Conservation (phyloP, 1,140 invertebrate genomes). For the Diachasma alloeum region DNA sequence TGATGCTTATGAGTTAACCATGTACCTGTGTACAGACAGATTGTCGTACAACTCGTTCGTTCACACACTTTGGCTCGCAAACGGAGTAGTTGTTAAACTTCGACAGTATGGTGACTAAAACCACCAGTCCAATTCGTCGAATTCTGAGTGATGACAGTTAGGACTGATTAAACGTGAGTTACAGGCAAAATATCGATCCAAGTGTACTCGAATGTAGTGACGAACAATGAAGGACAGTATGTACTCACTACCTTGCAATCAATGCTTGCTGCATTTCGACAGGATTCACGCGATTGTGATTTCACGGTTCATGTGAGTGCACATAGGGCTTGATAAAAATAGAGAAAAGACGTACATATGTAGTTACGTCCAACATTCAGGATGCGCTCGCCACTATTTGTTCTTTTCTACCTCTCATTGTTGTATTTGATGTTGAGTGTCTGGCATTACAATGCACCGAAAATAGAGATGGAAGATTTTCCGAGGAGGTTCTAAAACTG, state of each 20-base stretch:
- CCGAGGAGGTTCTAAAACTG: background rate
- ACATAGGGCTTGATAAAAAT: background rate
- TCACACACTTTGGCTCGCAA: background rate
- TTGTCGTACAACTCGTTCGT: background rate
- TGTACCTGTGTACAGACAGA: background rate
- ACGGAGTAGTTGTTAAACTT: background rate
- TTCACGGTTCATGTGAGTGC: background rate
- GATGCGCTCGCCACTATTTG: background rate
- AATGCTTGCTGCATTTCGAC: background rate
- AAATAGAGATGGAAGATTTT: background rate
- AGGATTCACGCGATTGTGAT: background rate
- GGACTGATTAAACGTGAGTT: conserved; percentile 1
- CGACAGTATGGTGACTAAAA: background rate
- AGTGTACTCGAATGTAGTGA: background rate
- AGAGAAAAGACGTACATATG: background rate
- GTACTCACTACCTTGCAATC: background rate
- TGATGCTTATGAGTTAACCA: background rate
- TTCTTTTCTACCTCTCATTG: background rate
- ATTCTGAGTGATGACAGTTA: background rate
- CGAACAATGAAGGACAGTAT: background rate
- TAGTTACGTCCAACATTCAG: background rate
- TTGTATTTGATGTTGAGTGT: background rate
- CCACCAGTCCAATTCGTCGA: background rate
- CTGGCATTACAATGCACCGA: background rate
- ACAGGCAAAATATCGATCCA: background rate